These are phyloP conservation scores for Propithecus deckenii DNA, from an alignment of 2,797 vertebrate genomes.

Conservation along the genomic window DNA sequence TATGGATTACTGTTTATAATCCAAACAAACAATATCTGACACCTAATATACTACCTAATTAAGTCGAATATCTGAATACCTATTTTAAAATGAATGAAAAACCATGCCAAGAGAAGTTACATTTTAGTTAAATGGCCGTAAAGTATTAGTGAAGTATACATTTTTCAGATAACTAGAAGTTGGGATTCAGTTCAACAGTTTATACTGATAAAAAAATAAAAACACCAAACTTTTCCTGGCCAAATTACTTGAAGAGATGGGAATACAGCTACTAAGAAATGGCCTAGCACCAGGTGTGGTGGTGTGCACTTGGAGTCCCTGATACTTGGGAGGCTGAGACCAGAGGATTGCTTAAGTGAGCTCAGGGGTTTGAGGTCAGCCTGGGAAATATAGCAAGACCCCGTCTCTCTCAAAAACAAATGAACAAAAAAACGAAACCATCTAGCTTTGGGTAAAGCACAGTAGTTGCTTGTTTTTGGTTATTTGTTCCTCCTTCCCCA, in stretches of 20 bases:
- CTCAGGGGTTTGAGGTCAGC: background rate
- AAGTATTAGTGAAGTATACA: background rate
- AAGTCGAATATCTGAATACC: background rate
- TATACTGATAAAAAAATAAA: background rate
- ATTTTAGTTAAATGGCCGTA: background rate
- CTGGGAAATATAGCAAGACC: background rate
- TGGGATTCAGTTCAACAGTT: background rate
- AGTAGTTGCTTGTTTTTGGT: background rate
- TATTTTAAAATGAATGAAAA: conserved; percentile 23
- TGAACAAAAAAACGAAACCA: background rate
- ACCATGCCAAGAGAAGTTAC: background rate
- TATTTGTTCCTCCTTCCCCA: background rate
- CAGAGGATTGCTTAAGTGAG: background rate
- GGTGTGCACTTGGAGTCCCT: background rate
- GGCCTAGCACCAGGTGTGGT: background rate
- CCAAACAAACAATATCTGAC: background rate
- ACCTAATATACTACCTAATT: background rate
- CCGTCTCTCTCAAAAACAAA: background rate
- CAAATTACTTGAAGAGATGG: background rate
- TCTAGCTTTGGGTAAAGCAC: background rate
- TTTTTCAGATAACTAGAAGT: conserved; percentile 18
- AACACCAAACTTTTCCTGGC: background rate
- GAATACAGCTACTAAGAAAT: background rate
- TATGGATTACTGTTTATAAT: background rate
- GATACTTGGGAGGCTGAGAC: background rate